Evolutionary conservation across 2,113 vertebrate genomes (phyloP).

Genomic region (Peromyscus californicus): DNA sequence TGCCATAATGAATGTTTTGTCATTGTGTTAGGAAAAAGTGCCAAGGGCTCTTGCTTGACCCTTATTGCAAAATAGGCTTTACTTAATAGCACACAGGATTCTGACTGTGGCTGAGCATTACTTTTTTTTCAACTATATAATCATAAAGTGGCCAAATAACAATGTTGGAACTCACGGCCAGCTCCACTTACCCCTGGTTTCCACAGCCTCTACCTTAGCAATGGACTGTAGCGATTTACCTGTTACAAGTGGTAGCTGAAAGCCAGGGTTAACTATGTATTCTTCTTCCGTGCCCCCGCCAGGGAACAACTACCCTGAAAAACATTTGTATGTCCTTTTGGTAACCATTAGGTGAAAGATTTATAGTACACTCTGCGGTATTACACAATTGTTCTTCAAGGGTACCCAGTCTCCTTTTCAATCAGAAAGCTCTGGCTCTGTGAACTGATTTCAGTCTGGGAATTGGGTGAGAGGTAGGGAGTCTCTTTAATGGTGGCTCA

Average conservation of each 20-base stretch:
- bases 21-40: not conserved
- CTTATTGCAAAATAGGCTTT: conserved; percentile 9
- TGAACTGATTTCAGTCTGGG: not conserved
- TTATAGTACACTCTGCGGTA: not conserved
- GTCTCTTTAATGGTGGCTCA: not conserved
- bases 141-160: not conserved
- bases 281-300: not conserved
- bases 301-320: not conserved
- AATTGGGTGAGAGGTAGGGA: not conserved
- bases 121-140: not conserved
- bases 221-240: not conserved
- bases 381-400: not conserved
- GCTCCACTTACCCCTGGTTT: not conserved
- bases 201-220: not conserved
- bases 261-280: not conserved
- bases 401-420: not conserved
- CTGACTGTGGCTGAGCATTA: not conserved
- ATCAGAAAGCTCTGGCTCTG: not conserved
- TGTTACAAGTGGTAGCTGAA: not conserved
- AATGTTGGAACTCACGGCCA: not conserved
- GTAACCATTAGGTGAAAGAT: not conserved
- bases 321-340: conserved; percentile 34
- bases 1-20: not conserved
- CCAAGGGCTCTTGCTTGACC: not conserved
- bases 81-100: not conserved